Conservation (phyloP, 2,888 invertebrate species). For the Lottia gigantea region DNA sequence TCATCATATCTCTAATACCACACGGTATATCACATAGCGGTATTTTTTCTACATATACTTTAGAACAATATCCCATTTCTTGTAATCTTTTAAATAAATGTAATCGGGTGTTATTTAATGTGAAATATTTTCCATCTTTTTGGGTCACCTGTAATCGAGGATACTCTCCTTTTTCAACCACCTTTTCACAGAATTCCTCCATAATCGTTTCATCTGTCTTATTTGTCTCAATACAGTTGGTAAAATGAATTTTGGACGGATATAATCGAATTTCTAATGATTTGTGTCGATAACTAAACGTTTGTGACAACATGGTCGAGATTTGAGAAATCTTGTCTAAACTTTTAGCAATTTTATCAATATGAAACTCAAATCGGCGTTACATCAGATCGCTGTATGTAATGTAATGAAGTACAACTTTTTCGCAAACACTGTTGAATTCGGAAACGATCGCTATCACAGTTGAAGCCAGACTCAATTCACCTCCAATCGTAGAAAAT, state of each 20-base stretch:
- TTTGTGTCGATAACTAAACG: constrained; percentile 12
- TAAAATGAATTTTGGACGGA: constrained; percentile 30
- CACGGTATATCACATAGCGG: constrained; percentile 57
- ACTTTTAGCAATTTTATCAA: too few relatives aligned
- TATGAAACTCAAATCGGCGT: too few relatives aligned
- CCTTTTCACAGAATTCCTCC: constrained; percentile 25
- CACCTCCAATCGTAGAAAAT: too few relatives aligned
- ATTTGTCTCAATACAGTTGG: constrained; percentile 24
- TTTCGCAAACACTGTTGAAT: too few relatives aligned
- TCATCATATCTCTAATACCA: constrained; percentile 32
- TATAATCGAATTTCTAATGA: constrained; percentile 18
- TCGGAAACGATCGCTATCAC: too few relatives aligned
- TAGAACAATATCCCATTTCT: constrained; percentile 49
- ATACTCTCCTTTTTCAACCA: constrained; percentile 35
- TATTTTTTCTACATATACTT: constrained; percentile 59
- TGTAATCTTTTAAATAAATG: constrained; percentile 58
- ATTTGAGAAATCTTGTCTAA: neutral
- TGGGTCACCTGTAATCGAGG: constrained; percentile 62
- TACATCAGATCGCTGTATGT: too few relatives aligned
- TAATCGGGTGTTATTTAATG: constrained; percentile 62
- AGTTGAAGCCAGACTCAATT: too few relatives aligned
- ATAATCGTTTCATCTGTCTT: constrained; percentile 26
- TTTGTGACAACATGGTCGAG: constrained; percentile 14
- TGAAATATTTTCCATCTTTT: constrained; percentile 63
- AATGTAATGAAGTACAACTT: too few relatives aligned